Base-by-base conservation (phyloP, 2,113 vertebrate species). In the Gracilinanus agilis region DNA sequence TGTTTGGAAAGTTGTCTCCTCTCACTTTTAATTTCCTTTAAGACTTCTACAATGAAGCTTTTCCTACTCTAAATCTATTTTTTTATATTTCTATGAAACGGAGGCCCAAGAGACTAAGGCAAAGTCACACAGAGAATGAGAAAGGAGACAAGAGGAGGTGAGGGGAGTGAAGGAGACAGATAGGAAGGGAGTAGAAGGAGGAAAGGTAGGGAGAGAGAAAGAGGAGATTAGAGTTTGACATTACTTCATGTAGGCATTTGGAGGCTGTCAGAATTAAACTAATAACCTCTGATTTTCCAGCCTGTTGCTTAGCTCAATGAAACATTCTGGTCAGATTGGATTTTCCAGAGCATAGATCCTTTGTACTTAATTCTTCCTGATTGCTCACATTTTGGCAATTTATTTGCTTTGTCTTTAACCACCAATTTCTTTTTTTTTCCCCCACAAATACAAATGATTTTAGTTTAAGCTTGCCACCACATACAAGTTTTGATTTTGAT, bases 401-500 rank as follows among this genome's bases (percentile, higher is more conserved):
- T 54, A 96, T 96, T 96, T 96, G 21, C 90, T 97, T 90, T 13
- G 90, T 24, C 89, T 96, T 97, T 58, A 97, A 97, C 93, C 0
- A 94, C 13, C 92, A 53, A 29, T 58, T 44, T 0, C 3, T 94
- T 94, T 44, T 0, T 3, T 95, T 94, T 40, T 94, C 34, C 93
- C 55, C 44, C 91, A 94, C 90, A 96, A 88, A 13, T 88, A 55
- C 3, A 92, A 94, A 49, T 95, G n/a, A 88, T 92, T 92, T 89
- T 91, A 96, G 16, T 58, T 95, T 96, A 93, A 95, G 55, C 89
- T 92, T 49, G 54, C 94, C 95, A 92, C 44, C 61, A 95, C 21
- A 94, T 96, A 93, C 93, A 96, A 95, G 29, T 96, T 95, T 94
- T 97, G 93, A 97, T 92, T 91, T 96, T 96, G 75, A 90, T 44